Evolutionary conservation across 2,797 vertebrate species (phyloP), one percentile per base, ranked within the genome.

Genomic region (Hozukius guyotensis): DNA sequence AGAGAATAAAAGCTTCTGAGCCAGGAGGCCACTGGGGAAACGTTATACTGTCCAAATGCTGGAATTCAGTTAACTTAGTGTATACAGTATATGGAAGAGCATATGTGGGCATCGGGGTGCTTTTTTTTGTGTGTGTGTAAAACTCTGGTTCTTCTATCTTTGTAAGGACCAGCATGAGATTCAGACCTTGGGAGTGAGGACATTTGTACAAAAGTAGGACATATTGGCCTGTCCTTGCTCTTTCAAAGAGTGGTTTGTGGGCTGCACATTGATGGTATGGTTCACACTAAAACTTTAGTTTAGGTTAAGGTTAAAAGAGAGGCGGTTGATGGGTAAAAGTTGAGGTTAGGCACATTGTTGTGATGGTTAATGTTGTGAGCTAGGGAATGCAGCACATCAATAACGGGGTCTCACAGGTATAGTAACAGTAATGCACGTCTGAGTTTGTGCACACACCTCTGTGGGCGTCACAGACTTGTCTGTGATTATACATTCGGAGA

Each of bases 401-500:
- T 24, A 29, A 42, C 2, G 1, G 13, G 46, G 7, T 69, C 22
- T 68, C 25, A 38, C 14, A 77, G 25, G 14, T n/a, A 34, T 12
- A 31, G 27, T 29, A 38, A 9, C 11, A 42, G 42, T 32, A 5
- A 32, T 60, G 16, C 7, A 8, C 8, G 2, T 69, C 24, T 24
- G 32, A 67, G 12, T 36, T 9, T 66, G 67, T 49, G 32, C 14
- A 24, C 27, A 32, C 36, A 65, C 34, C 12, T 60, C 6, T 55
- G 20, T 52, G 14, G 65, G 49, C 38, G 22, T 77, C 53, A 8
- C 3, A 73, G 49, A 52, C 49, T n/a, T 67, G 60, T 69, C 74
- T 75, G 72, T 65, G 71, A 86, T 82, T 68, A 74, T 72, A 83
- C 34, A 42, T 59, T 72, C 18, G 29, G 11, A 71, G 62, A 83